These are phyloP conservation scores for Telenomus remus DNA, from an alignment of 1,140 invertebrate species.

Conservation along the genomic window DNA sequence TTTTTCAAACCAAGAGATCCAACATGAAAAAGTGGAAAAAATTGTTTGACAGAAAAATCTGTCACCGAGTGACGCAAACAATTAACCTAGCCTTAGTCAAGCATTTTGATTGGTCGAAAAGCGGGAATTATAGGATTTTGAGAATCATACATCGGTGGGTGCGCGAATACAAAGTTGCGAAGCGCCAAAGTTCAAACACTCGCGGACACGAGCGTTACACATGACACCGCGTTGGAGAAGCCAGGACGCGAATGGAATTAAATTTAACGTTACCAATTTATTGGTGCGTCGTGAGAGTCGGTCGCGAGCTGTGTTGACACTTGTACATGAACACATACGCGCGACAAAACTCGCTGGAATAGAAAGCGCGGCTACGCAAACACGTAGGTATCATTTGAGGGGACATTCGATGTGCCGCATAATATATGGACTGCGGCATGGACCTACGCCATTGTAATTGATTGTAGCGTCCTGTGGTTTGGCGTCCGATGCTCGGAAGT, in stretches of 20 bases:
- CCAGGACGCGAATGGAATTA: conserved; percentile 66
- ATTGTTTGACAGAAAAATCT: no score
- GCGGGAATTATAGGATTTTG: background rate
- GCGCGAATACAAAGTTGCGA: conserved; percentile 29
- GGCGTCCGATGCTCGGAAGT: conserved; percentile 70
- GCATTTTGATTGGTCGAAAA: no score
- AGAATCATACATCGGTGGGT: conserved; percentile 26
- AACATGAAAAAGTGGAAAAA: no score
- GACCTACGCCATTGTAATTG: conserved; percentile 67
- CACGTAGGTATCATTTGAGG: conserved; percentile 68
- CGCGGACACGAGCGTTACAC: conserved; percentile 14
- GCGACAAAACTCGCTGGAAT: conserved; percentile 22
- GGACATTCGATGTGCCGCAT: conserved; percentile 68
- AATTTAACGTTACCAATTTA: conserved; percentile 70
- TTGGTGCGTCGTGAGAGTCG: conserved; percentile 57
- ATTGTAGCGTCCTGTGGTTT: conserved; percentile 71
- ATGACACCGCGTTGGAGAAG: conserved; percentile 32
- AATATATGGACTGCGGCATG: conserved; percentile 69
- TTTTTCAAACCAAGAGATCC: no score
- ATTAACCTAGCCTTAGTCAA: no score
- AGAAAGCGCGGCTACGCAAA: conserved; percentile 59
- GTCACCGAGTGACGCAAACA: no score
- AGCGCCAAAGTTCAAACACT: background rate
- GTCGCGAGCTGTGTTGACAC: conserved; percentile 34
- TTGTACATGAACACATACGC: conserved; percentile 26